These are phyloP conservation scores for Byasa hedistus DNA, from an alignment of 2,888 invertebrate species.

Conservation along the genomic window DNA sequence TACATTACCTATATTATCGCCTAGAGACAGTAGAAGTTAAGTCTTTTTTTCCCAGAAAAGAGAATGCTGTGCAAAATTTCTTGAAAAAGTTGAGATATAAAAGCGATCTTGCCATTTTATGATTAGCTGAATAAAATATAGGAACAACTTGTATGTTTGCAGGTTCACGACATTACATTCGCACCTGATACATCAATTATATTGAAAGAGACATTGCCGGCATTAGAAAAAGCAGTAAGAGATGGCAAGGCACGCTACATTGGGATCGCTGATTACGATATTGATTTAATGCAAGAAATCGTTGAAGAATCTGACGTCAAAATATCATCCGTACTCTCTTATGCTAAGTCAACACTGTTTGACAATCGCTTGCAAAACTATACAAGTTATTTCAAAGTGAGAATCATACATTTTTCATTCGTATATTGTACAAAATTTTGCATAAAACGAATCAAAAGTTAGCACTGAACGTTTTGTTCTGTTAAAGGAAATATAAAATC, in stretches of 20 bases:
- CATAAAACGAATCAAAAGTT: no score
- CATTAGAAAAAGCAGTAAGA: slow-evolving; percentile 85
- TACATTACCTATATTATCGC: no score
- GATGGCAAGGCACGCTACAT: slow-evolving; percentile 88
- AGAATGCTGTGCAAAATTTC: no score
- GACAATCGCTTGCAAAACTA: slow-evolving; percentile 88
- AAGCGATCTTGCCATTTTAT: background rate
- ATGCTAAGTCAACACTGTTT: slow-evolving; percentile 88
- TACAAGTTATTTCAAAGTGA: slow-evolving; percentile 87
- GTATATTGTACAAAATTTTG: no score
- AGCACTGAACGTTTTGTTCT: no score
- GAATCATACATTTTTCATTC: background rate
- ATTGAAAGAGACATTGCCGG: slow-evolving; percentile 91
- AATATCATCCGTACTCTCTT: slow-evolving; percentile 87
- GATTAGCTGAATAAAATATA: background rate
- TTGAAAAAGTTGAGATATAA: no score
- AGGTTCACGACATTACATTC: slow-evolving; percentile 97
- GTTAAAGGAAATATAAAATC: no score
- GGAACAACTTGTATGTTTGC: slow-evolving; percentile 34
- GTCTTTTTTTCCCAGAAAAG: no score
- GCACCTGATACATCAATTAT: slow-evolving; percentile 87
- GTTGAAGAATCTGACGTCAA: slow-evolving; percentile 82
- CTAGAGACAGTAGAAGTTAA: no score
- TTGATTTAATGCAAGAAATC: slow-evolving; percentile 87
- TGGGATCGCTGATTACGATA: slow-evolving; percentile 93